A percentile compares a stretch with the other conserved stretches of the same genome.
phyloP scores from a whole-genome alignment of 2,113 vertebrate genomes.

The Maccullochella peelii region DNA sequence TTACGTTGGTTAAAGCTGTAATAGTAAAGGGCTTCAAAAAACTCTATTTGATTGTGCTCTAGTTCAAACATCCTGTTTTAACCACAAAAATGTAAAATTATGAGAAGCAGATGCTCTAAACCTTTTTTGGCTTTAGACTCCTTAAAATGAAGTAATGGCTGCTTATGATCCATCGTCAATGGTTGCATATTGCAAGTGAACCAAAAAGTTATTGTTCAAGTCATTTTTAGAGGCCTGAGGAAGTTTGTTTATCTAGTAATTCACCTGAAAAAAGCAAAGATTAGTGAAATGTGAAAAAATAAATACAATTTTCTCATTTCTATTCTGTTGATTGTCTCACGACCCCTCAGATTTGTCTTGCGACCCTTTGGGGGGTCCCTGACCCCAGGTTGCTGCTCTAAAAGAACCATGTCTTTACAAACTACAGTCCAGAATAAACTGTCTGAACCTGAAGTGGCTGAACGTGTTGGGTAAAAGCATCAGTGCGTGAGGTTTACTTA shows the following conservation, averaged over 20 bases:
- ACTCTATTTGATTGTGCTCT: too few species aligned
- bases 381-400: neutral
- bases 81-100: too few species aligned
- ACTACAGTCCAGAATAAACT: neutral
- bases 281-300: neutral
- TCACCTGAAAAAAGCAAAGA: neutral
- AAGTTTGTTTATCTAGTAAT: neutral
- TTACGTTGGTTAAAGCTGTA: too few species aligned
- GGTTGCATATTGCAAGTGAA: neutral
- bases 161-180: too few species aligned
- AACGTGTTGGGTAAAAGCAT: neutral
- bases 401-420: neutral
- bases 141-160: neutral
- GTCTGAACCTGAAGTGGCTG: too few species aligned
- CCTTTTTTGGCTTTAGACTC: too few species aligned
- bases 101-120: too few species aligned
- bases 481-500: slow-evolving; percentile 40
- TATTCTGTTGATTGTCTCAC: neutral
- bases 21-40: too few species aligned
- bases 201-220: neutral
- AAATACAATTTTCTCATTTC: neutral
- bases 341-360: neutral
- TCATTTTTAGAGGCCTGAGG: neutral
- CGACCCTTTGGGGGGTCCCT: neutral
- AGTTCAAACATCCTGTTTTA: too few species aligned